phyloP scores from a whole-genome alignment of 2,113 vertebrate species.

The Chlorodrepanis virens region DNA sequence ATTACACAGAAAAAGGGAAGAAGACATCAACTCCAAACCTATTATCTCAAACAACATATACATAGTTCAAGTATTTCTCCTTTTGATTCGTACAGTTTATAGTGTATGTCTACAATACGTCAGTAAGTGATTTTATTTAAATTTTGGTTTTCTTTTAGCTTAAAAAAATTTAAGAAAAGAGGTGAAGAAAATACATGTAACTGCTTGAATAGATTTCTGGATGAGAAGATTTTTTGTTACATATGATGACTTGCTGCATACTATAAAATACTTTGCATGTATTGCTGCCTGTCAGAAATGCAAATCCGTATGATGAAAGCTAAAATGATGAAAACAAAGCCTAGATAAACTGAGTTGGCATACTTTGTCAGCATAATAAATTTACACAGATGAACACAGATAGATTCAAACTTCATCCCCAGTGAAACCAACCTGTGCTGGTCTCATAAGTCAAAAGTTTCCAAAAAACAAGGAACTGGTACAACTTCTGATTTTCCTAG shows the following conservation, averaged over 20 bases:
- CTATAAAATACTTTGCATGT: background rate
- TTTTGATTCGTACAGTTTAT: background rate
- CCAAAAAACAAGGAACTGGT: background rate
- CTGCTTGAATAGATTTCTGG: background rate
- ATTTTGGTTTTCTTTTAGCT: background rate
- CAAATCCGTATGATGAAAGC: background rate
- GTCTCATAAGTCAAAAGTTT: background rate
- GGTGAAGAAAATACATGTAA: background rate
- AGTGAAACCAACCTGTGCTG: background rate
- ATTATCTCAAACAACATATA: background rate
- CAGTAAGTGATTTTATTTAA: background rate
- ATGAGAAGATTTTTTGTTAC: background rate
- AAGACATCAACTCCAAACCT: background rate
- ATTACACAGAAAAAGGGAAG: background rate
- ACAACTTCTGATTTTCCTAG: background rate
- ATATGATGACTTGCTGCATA: background rate
- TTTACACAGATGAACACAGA: background rate
- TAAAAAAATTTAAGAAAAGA: background rate
- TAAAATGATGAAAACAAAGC: background rate
- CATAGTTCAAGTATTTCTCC: background rate
- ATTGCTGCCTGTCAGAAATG: background rate
- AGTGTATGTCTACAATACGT: background rate
- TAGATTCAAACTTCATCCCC: background rate
- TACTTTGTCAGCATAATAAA: background rate
- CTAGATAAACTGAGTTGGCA: background rate